phyloP scores from a whole-genome alignment of 1,140 invertebrate genomes.

The Drosophila neocordata region DNA sequence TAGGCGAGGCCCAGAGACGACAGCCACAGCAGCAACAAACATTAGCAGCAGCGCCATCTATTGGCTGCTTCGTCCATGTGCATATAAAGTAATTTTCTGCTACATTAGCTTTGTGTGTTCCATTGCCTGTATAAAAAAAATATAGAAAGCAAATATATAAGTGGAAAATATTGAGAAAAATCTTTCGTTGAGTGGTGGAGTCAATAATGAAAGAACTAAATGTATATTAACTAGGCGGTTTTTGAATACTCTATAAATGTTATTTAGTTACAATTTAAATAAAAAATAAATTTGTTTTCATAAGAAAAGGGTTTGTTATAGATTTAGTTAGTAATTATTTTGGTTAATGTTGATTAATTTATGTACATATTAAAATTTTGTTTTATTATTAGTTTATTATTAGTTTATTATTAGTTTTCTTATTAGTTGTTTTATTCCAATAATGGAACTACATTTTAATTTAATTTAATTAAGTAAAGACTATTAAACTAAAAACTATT shows the following conservation, averaged over 20 bases:
- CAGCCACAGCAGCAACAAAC: slow-evolving; percentile 14
- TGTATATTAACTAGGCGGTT: slow-evolving; percentile 23
- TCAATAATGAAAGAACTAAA: not conserved
- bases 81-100: slow-evolving; percentile 80
- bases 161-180: slow-evolving; percentile 44
- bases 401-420: too few relatives aligned
- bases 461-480: too few relatives aligned
- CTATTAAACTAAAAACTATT: too few relatives aligned
- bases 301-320: too few relatives aligned
- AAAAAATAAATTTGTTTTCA: too few relatives aligned
- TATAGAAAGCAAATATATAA: not conserved
- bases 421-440: too few relatives aligned
- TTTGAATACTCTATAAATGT: slow-evolving; percentile 26
- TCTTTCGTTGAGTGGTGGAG: slow-evolving; percentile 10
- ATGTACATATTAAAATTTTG: too few relatives aligned
- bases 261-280: not conserved
- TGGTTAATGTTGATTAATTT: too few relatives aligned
- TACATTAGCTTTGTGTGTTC: slow-evolving; percentile 70
- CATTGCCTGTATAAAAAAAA: slow-evolving; percentile 18
- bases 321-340: too few relatives aligned
- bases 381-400: too few relatives aligned
- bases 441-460: too few relatives aligned
- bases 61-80: slow-evolving; percentile 67
- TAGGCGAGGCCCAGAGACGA: slow-evolving; percentile 46
- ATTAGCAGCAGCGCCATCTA: slow-evolving; percentile 58